Evolutionary conservation across 2,888 invertebrate genomes (phyloP).

Genomic region (Aphidoletes aphidimyza): DNA sequence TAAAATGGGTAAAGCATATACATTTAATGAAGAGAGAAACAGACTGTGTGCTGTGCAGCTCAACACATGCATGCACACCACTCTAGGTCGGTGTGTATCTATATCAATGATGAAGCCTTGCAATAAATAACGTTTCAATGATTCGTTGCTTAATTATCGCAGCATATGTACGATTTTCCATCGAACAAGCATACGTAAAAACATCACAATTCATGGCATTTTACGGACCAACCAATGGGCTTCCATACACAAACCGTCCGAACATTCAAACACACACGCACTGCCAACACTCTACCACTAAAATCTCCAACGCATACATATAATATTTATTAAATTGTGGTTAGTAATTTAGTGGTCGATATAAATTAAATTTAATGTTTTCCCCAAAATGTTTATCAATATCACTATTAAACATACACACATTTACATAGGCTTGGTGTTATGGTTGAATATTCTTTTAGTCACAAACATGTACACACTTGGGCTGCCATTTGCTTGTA

Average conservation of each 20-base stretch:
- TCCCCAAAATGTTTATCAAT: constrained; percentile 38
- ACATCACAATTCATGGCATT: constrained; percentile 23
- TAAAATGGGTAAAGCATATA: not conserved
- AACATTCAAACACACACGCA: too few relatives aligned
- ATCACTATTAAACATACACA: constrained; percentile 27
- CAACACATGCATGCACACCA: not conserved
- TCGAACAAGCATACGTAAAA: constrained; percentile 11
- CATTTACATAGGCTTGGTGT: not conserved
- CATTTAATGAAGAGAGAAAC: not conserved
- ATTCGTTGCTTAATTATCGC: constrained; percentile 48
- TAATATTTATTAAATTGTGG: constrained; percentile 38
- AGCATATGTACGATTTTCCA: constrained; percentile 31
- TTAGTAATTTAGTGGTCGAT: constrained; percentile 41
- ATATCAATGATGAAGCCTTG: constrained; percentile 6
- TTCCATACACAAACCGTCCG: not conserved
- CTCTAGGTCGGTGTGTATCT: too few relatives aligned
- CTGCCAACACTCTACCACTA: not conserved
- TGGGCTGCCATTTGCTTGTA: too few relatives aligned
- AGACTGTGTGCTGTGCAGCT: not conserved
- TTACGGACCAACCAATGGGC: not conserved
- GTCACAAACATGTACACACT: too few relatives aligned
- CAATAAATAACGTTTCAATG: constrained; percentile 45
- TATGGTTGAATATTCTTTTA: not conserved
- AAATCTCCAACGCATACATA: constrained; percentile 11
- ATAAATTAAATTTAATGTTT: constrained; percentile 51